Conservation (phyloP, 2,888 invertebrate species). For the Cephus runcator region DNA sequence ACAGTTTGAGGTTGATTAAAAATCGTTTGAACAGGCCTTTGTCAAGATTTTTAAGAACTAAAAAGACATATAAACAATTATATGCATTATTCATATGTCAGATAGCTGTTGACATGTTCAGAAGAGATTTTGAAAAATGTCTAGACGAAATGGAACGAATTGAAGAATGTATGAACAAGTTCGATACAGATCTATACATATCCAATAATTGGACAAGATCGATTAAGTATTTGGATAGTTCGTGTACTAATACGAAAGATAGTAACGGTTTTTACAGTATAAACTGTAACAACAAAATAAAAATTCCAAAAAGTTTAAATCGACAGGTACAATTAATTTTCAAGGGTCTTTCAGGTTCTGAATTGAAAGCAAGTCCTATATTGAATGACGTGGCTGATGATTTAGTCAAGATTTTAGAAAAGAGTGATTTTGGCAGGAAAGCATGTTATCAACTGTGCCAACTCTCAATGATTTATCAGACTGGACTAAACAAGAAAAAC, state of each 20-base stretch:
- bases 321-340: too few relatives aligned
- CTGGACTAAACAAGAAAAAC: slow-evolving; percentile 20
- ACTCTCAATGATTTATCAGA: slow-evolving; percentile 29
- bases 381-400: slow-evolving; percentile 19
- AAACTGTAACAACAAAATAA: too few relatives aligned
- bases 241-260: too few relatives aligned
- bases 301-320: too few relatives aligned
- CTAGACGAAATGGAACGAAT: slow-evolving; percentile 28
- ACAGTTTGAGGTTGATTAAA: slow-evolving; percentile 11
- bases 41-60: not conserved
- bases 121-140: slow-evolving; percentile 26
- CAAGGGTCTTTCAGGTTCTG: not conserved
- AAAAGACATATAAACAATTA: slow-evolving; percentile 15
- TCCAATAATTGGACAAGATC: too few relatives aligned
- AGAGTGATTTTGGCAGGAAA: slow-evolving; percentile 21
- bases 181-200: not conserved
- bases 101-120: slow-evolving; percentile 6
- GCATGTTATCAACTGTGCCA: slow-evolving; percentile 27
- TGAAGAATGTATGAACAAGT: slow-evolving; percentile 20
- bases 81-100: slow-evolving; percentile 30
- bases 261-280: too few relatives aligned
- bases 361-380: slow-evolving; percentile 14
- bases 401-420: slow-evolving; percentile 26
- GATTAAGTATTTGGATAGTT: too few relatives aligned
- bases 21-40: slow-evolving; percentile 19